Evolutionary conservation across 2,797 vertebrate genomes (phyloP), one percentile per base, ranked within the genome.

Genomic region (Malacoctenus gilli): DNA sequence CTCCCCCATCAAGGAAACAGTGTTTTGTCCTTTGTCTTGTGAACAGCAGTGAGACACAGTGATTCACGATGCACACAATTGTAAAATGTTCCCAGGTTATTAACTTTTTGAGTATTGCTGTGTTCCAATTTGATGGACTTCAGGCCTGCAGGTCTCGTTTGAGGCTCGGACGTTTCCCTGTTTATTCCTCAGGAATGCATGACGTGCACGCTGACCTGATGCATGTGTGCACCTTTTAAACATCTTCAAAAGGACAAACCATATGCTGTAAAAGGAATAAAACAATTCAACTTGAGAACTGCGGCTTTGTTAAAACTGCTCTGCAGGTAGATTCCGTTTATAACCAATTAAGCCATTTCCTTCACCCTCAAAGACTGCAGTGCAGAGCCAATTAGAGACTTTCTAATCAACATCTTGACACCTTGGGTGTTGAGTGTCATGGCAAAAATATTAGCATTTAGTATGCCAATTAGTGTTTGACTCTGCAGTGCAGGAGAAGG

Each of bases 371-470:
- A 80, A 87, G 77, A 47, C 77, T 75, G 80, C 56, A 67, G 47
- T 75, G 53, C 61, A 72, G 59, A 83, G 75, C 79, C 82, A 89
- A 85, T 88, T 86, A 86, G 75, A 72, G 68, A 70, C 70, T 65
- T 79, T 86, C 50, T 82, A 87, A 87, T 90, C 84, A 90, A 71
- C 78, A 54, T 67, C 81, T 81, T 86, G 83, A 86, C 86, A 85
- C 75, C 59, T 64, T 69, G 63, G 79, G 79, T 80, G 74, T 77
- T 64, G 56, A 85, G 75, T 86, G 82, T 83, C 80, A 82, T 72
- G 75, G 59, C 58, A 68, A 84, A n/a, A 86, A 83, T 84, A 82
- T 86, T 86, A 84, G 82, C 79, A 86, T 86, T 84, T 82, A 76
- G 73, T 72, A 68, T 75, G 83, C 83, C 82, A 87, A 87, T 88